These are phyloP conservation scores for Oreochromis spilurus DNA, from an alignment of 2,113 vertebrate genomes.

Conservation along the genomic window DNA sequence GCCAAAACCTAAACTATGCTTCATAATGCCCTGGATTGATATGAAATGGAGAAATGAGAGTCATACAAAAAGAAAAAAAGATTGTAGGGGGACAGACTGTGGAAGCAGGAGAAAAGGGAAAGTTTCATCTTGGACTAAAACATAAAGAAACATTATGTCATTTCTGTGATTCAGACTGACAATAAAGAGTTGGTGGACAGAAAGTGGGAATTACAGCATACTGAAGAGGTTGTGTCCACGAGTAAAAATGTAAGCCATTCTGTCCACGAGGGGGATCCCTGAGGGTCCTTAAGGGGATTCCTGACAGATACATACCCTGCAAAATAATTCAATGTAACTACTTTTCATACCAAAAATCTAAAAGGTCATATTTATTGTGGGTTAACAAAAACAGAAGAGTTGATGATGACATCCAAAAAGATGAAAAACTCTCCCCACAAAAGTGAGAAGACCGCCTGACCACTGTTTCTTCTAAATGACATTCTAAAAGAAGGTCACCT, in stretches of 20 bases:
- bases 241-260: neutral
- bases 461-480: neutral
- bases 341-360: neutral
- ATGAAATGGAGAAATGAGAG: conserved; percentile 43
- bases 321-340: neutral
- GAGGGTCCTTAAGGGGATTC: conserved; percentile 4
- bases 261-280: neutral
- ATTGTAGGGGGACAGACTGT: neutral
- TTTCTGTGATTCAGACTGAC: neutral
- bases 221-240: neutral
- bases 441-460: neutral
- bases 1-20: neutral
- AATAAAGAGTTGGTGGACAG: neutral
- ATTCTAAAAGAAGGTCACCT: neutral
- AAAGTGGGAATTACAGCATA: neutral
- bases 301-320: neutral
- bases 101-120: neutral
- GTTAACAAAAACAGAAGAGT: neutral
- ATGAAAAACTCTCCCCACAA: neutral
- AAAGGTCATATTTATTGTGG: neutral
- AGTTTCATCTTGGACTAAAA: neutral
- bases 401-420: neutral
- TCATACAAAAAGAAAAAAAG: neutral
- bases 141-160: neutral
- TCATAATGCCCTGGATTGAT: neutral